Evolutionary conservation across 2,113 vertebrate genomes (phyloP).

Genomic region (Zootoca vivipara): DNA sequence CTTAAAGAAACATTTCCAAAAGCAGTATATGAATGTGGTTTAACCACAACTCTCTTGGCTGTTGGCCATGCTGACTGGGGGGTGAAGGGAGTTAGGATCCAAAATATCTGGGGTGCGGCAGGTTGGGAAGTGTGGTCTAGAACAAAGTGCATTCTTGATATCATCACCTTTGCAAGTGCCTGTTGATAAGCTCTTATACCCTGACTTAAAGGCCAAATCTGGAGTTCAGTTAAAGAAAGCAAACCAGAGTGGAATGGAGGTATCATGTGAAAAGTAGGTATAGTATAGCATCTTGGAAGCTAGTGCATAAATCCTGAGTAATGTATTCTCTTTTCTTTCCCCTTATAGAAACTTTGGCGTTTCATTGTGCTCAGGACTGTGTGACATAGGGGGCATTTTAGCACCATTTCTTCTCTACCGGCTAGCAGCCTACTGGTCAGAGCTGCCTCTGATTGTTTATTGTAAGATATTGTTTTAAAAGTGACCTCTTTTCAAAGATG

Average conservation of each 20-base stretch:
- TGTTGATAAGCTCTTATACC: background rate
- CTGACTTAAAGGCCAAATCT: background rate
- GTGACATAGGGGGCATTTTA: conserved; percentile 89
- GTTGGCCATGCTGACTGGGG: no score
- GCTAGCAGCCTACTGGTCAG: conserved; percentile 86
- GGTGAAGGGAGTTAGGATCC: no score
- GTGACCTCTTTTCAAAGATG: background rate
- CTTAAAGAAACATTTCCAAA: background rate
- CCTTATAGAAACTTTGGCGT: conserved; percentile 88
- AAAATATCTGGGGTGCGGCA: no score
- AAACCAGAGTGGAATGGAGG: background rate
- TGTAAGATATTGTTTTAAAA: conserved; percentile 72
- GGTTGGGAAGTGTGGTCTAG: background rate
- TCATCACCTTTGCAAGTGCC: background rate
- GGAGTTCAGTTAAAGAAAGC: background rate
- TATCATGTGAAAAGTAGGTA: background rate
- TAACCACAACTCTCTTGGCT: no score
- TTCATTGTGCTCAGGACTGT: conserved; percentile 88
- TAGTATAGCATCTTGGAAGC: no score
- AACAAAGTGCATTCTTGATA: background rate
- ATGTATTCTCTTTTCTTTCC: conserved; percentile 34
- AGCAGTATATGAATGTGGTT: background rate
- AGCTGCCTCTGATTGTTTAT: conserved; percentile 92
- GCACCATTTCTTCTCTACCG: conserved; percentile 90
- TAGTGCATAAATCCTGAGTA: background rate